Evolutionary conservation across 2,113 vertebrate genomes (phyloP), one percentile per base, ranked within the genome.

Genomic region (Macquaria australasica): DNA sequence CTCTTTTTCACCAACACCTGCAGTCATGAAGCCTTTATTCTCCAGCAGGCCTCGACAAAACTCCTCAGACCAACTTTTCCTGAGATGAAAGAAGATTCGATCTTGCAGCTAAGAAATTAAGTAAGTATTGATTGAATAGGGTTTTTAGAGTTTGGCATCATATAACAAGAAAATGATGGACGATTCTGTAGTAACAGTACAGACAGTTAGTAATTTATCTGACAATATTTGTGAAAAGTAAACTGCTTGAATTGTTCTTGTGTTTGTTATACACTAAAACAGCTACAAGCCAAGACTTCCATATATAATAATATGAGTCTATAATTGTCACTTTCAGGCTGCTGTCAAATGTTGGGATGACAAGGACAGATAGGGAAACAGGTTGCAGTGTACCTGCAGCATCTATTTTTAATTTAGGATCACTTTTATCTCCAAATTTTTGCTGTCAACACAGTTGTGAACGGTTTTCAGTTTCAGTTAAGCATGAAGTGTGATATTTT

Each of bases 321-420:
- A 8, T 37, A 28, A 45, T 45, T 79, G 56, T 78, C 15, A 55
- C 34, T 84, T 78, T 84, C 20, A 51, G 18, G 51, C 41, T 83
- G 71, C 31, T 39, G 76, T 86, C 75, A 77, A n/a, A 78, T 66
- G 23, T 79, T 53, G 23, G 39, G 31, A 53, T 60, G 68, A 83
- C 56, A 75, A 74, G 77, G 50, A 62, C 79, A 82, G 67, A 75
- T 45, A 74, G 15, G 23, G 56, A 60, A 76, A 51, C 59, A 39
- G 53, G 58, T 64, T 85, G 73, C 82, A 45, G 62, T 60, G 12
- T 37, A 41, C 59, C 73, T 73, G 12, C 79, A 28, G 72, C 73
- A 71, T 88, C 70, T 90, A 81, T 86, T 90, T 88, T 85, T 88
- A 83, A 87, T 78, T 51, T 41, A 20, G 56, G 31, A 50, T 58